These are phyloP conservation scores for Cataglyphis rosenhaueri DNA, from an alignment of 2,888 invertebrate genomes.

Conservation along the genomic window DNA sequence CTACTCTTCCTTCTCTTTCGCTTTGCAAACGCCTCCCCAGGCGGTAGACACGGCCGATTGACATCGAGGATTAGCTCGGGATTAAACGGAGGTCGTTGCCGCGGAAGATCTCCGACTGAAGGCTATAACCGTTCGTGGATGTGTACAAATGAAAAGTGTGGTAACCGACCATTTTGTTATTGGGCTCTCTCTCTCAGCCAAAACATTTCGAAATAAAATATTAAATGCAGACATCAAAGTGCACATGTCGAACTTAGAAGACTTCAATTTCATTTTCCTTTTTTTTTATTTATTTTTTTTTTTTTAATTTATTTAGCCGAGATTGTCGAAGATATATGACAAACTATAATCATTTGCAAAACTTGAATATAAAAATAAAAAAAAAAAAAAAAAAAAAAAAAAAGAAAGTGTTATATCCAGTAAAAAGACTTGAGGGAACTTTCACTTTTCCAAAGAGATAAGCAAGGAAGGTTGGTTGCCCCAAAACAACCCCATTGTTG, in stretches of 20 bases:
- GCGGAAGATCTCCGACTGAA: neutral
- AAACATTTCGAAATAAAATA: neutral
- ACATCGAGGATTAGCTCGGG: conserved; percentile 44
- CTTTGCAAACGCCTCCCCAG: neutral
- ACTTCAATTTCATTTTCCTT: no score
- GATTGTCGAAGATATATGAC: neutral
- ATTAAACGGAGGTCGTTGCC: conserved; percentile 37
- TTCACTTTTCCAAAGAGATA: neutral
- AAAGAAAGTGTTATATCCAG: neutral
- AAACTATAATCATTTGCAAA: neutral
- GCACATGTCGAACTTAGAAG: no score
- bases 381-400: neutral
- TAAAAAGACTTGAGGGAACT: neutral
- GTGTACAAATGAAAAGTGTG: neutral
- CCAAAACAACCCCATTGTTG: neutral
- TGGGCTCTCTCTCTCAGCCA: neutral
- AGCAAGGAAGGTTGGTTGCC: neutral
- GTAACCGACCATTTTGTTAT: neutral
- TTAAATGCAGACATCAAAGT: no score
- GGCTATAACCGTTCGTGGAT: neutral
- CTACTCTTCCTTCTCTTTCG: neutral
- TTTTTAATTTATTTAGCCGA: no score
- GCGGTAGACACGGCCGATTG: conserved; percentile 36
- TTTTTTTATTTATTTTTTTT: no score
- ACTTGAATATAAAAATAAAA: neutral